Evolutionary conservation across 2,113 vertebrate genomes (phyloP).

Genomic region (Perca flavescens): DNA sequence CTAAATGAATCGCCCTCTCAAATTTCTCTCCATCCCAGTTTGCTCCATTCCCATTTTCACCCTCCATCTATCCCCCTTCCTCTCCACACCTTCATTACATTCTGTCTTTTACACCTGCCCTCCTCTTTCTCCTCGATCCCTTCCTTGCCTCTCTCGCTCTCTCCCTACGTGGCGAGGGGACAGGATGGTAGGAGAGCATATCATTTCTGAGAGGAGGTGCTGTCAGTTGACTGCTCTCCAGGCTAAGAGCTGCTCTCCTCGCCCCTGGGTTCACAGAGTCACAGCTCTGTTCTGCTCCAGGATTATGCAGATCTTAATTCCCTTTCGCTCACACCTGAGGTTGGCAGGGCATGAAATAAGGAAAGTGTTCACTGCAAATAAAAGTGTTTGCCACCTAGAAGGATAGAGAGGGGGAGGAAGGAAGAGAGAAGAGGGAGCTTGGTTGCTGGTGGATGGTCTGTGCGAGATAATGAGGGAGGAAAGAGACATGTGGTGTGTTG

Average conservation of each 20-base stretch:
- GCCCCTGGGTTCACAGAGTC: slow-evolving; percentile 64
- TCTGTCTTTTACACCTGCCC: slow-evolving; percentile 43
- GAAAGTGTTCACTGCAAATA: slow-evolving; percentile 74
- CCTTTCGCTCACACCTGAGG: slow-evolving; percentile 77
- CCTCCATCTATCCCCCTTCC: slow-evolving; percentile 7
- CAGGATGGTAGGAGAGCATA: slow-evolving; percentile 46
- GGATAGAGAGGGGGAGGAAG: slow-evolving; percentile 1
- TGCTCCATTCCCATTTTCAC: slow-evolving; percentile 36
- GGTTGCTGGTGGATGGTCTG: slow-evolving; percentile 19
- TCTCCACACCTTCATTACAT: slow-evolving; percentile 33
- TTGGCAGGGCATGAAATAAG: slow-evolving; percentile 84
- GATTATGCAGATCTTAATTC: slow-evolving; percentile 84
- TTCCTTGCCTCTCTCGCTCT: slow-evolving; percentile 2
- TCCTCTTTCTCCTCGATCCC: slow-evolving; percentile 1
- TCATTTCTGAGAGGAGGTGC: slow-evolving; percentile 71
- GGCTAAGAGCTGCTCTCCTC: slow-evolving; percentile 60
- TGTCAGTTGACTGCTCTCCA: slow-evolving; percentile 67
- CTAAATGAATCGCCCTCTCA: slow-evolving; percentile 61
- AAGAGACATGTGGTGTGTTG: neutral
- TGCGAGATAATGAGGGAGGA: neutral
- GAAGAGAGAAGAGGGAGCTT: neutral
- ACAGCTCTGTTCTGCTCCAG: slow-evolving; percentile 62
- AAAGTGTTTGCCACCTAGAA: slow-evolving; percentile 69
- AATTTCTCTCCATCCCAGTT: slow-evolving; percentile 39
- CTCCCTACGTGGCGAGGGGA: slow-evolving; percentile 17